Evolutionary conservation across 2,888 invertebrate species (phyloP), one percentile per base, ranked within the genome.

Genomic region (Apodemia hepburni): DNA sequence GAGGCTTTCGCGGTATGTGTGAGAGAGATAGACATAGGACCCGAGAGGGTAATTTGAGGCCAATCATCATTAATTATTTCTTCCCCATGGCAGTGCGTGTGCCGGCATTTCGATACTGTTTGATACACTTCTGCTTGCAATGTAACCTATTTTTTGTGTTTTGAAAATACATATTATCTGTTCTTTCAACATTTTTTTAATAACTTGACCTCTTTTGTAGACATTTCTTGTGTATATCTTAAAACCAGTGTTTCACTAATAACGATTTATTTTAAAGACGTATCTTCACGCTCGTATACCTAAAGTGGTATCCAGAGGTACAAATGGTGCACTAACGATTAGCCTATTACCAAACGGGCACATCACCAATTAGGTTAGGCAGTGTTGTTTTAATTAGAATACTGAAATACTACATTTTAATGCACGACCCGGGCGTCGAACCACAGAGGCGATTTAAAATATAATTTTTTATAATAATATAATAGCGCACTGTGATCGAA

Each of bases 11-110:
- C 63, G 65, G 73, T 45, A 81, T 29, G 54, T 69, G 75, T 60
- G 80, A 85, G 69, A 63, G 81, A 73, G 89, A 88, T 67, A 69
- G 75, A 29, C 60, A 66, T 64, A 70, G 75, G 77, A 74, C 77
- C 75, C 76, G 82, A 81, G 87, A 83, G 87, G 86, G 87, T 88
- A 89, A 90, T 90, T 90, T 87, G 78, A 83, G 88, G 84, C 82
- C 90, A 91, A 91, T 91, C 91, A 91, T 89, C 89, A 90, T 90
- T 91, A 89, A 89, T 88, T 90, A 88, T 85, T 85, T 80, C 76
- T 77, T 85, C 84, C 88, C 84, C 71, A 75, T 76, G 78, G 81
- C 78, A 71, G 75, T 81, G 81, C 82, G 83, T 84, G 84, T 75
- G 80, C 78, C 76, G 80, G 76, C 77, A 73, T 60, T 76, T 71